Conservation (phyloP, 2,113 vertebrate genomes). For the Eolophus roseicapilla region DNA sequence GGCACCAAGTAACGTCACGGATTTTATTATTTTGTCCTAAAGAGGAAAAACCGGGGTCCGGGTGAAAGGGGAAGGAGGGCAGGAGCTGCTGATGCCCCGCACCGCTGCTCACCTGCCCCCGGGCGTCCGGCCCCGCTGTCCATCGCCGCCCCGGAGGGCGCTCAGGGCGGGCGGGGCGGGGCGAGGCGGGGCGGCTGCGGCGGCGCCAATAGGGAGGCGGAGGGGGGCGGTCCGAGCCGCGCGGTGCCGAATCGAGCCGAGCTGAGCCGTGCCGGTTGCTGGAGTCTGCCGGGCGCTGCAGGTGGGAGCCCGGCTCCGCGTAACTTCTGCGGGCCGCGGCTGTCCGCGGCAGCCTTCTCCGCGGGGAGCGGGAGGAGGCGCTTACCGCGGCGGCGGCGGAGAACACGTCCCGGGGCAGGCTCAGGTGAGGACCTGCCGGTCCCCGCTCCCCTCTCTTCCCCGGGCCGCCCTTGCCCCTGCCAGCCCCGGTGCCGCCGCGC, state of each 20-base stretch:
- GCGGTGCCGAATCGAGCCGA: not conserved
- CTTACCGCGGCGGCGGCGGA: not conserved
- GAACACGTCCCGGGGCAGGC: not conserved
- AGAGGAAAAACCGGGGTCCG: not conserved
- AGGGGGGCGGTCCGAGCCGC: not conserved
- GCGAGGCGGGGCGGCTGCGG: not conserved
- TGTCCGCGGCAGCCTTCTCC: not conserved
- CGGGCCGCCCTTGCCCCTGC: too few relatives aligned
- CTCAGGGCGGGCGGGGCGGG: not conserved
- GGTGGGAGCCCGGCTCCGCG: conserved; percentile 58
- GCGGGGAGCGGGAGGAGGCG: not conserved
- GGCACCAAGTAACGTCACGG: not conserved
- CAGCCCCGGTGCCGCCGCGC: not conserved
- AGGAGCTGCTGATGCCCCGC: not conserved
- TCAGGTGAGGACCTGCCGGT: conserved; percentile 63
- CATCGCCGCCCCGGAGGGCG: not conserved
- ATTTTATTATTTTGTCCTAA: not conserved
- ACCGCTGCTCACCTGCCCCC: not conserved
- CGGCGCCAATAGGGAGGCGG: not conserved
- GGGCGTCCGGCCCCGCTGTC: not conserved
- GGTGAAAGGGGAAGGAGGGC: too few relatives aligned
- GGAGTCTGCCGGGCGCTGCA: conserved; percentile 60
- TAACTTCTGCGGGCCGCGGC: not conserved
- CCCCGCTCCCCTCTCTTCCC: not conserved
- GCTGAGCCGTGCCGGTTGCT: not conserved